These are phyloP conservation scores for Hylomyscus alleni DNA, from an alignment of 2,797 vertebrate species.

Conservation along the genomic window DNA sequence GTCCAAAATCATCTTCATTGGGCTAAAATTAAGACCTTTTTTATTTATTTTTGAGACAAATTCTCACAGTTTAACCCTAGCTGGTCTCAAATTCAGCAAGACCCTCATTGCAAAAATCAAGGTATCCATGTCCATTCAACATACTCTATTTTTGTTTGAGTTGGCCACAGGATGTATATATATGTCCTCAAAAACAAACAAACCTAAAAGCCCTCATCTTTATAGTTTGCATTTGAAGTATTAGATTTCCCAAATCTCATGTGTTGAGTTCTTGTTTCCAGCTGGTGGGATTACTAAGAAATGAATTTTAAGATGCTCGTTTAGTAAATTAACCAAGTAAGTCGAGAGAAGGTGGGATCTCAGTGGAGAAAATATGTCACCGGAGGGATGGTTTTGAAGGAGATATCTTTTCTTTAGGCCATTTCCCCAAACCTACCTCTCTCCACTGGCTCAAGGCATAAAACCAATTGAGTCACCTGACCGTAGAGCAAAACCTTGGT, in stretches of 20 bases:
- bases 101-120: not conserved
- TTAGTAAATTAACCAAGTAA: not conserved
- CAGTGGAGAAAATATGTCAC: not conserved
- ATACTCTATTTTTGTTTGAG: not conserved
- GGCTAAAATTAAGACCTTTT: not conserved
- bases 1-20: not conserved
- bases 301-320: not conserved
- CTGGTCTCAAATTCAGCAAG: not conserved
- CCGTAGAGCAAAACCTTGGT: not conserved
- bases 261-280: not conserved
- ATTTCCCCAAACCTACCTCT: not conserved
- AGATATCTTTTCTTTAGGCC: not conserved
- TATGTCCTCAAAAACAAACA: not conserved
- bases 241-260: not conserved
- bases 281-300: not conserved
- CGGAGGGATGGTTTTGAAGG: not conserved
- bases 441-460: not conserved
- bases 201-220: not conserved
- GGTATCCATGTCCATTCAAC: not conserved
- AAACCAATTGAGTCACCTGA: not conserved
- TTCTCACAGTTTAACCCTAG: not conserved
- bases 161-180: not conserved
- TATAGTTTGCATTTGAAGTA: not conserved
- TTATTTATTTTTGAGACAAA: not conserved
- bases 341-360: too few species aligned